Evolutionary conservation across 2,888 invertebrate species (phyloP).

Genomic region (Oxytorus armatus): DNA sequence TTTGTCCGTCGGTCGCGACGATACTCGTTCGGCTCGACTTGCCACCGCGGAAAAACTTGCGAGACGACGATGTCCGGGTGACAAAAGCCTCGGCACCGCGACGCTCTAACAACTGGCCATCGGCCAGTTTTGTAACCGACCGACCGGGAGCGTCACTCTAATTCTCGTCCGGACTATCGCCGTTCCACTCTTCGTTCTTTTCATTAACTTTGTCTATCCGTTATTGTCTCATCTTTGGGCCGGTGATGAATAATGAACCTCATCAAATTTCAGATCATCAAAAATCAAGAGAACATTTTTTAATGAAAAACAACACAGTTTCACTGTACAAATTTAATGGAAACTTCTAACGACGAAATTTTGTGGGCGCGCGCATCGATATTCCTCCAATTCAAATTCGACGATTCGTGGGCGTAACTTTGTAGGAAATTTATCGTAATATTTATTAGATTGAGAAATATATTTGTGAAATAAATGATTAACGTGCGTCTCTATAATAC

Average conservation of each 20-base stretch:
- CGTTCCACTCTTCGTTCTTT: slow-evolving; percentile 6
- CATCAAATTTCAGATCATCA: neutral
- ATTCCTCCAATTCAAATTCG: neutral
- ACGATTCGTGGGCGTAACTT: neutral
- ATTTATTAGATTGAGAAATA: neutral
- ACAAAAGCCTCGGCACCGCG: slow-evolving; percentile 54
- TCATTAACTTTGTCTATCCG: neutral
- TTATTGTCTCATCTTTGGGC: neutral
- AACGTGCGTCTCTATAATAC: too few species aligned
- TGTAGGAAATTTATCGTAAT: neutral
- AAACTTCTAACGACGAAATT: neutral
- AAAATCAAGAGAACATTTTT: too few species aligned
- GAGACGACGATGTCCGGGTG: slow-evolving; percentile 53
- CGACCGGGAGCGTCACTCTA: slow-evolving; percentile 28
- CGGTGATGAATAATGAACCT: neutral
- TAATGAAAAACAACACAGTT: neutral
- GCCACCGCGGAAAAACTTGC: slow-evolving; percentile 63
- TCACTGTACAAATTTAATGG: neutral
- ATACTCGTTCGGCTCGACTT: slow-evolving; percentile 74
- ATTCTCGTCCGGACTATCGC: slow-evolving; percentile 33
- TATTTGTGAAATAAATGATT: too few species aligned
- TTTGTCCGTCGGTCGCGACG: slow-evolving; percentile 73
- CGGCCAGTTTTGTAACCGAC: slow-evolving; percentile 64
- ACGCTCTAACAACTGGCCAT: slow-evolving; percentile 67
- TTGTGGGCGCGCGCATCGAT: neutral